These are phyloP conservation scores for Grammomys surdaster DNA, from an alignment of 2,113 vertebrate species.

Conservation along the genomic window DNA sequence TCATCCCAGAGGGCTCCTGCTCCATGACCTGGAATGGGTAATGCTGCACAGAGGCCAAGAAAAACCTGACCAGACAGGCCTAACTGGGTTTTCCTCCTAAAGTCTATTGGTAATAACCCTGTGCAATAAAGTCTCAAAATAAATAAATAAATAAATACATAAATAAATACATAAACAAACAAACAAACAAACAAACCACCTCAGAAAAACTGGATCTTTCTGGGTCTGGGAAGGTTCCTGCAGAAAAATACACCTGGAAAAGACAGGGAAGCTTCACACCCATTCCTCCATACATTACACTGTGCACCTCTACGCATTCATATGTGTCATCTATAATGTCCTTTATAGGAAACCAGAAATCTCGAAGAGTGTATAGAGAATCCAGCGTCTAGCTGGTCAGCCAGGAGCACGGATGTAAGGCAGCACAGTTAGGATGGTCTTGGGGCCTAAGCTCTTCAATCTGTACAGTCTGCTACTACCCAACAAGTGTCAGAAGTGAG, in stretches of 20 bases:
- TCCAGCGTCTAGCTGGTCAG: neutral
- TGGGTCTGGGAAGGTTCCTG: neutral
- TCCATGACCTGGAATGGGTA: neutral
- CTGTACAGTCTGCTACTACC: neutral
- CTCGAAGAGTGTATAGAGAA: neutral
- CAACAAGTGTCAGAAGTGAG: neutral
- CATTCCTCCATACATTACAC: too few relatives aligned
- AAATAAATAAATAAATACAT: neutral
- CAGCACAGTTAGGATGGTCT: neutral
- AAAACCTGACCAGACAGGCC: neutral
- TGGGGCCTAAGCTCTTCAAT: neutral
- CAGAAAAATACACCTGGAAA: neutral
- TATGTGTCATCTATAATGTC: neutral
- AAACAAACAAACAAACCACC: neutral
- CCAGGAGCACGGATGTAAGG: neutral
- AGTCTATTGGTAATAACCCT: neutral
- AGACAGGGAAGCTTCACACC: neutral
- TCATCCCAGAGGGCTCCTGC: neutral
- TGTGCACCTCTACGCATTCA: neutral
- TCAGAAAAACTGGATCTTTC: neutral
- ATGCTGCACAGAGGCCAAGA: neutral
- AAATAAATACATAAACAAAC: neutral
- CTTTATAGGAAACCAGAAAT: neutral
- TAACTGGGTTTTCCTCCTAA: neutral
- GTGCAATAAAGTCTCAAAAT: neutral